A percentile compares a stretch with the other conserved stretches of the same genome.
Conservation (phyloP, 2,888 invertebrate species). For the Leucophenga maculata region DNA sequence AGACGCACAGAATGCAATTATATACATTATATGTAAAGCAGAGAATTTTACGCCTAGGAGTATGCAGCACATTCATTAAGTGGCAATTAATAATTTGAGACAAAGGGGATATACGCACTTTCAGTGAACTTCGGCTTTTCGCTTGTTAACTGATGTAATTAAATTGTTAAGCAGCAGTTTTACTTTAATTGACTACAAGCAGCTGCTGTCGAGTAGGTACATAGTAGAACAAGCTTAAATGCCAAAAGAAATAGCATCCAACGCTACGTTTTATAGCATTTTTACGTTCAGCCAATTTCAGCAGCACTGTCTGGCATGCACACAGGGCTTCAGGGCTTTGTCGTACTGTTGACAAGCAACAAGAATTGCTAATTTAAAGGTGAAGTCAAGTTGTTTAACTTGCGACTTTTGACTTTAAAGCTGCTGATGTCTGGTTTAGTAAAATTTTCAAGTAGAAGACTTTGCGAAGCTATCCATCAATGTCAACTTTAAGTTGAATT, state of each 20-base stretch:
- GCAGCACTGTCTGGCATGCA: no score
- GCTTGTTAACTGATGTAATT: slow-evolving; percentile 63
- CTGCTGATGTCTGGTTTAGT: not conserved
- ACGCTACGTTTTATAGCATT: not conserved
- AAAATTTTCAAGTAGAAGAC: no score
- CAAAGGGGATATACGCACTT: slow-evolving; percentile 13
- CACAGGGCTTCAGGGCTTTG: not conserved
- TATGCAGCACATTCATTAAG: slow-evolving; percentile 23
- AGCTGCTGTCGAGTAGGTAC: slow-evolving; percentile 17
- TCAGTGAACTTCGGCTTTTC: slow-evolving; percentile 36
- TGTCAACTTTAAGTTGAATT: slow-evolving; percentile 10
- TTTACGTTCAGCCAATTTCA: not conserved
- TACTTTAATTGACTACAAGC: slow-evolving; percentile 62
- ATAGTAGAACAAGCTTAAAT: not conserved
- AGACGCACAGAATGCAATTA: not conserved
- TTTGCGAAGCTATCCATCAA: slow-evolving; percentile 6
- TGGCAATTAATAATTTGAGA: slow-evolving; percentile 42
- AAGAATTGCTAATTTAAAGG: no score
- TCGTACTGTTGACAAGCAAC: no score
- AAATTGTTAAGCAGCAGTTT: slow-evolving; percentile 64
- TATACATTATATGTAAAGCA: not conserved
- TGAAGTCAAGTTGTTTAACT: not conserved
- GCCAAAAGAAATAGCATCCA: no score
- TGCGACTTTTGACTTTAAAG: not conserved
- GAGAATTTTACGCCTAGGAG: not conserved